Conservation (phyloP, 2,797 vertebrate genomes). For the Spinus olivaceus region DNA sequence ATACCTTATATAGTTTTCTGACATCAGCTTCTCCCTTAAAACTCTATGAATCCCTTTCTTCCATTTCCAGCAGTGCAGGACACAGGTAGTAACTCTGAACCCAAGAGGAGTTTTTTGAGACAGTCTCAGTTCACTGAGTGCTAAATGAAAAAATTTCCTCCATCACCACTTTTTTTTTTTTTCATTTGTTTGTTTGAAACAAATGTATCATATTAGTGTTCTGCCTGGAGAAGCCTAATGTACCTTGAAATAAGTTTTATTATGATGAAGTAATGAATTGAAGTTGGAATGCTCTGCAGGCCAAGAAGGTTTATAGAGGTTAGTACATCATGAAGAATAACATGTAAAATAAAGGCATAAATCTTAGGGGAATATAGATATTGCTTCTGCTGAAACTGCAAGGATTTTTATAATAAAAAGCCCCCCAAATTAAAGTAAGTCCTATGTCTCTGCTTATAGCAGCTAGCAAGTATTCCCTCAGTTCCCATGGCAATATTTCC, state of each 20-base stretch:
- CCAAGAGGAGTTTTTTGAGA: constrained; percentile 26
- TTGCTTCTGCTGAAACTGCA: constrained; percentile 5
- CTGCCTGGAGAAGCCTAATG: constrained; percentile 69
- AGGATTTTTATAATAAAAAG: constrained; percentile 60
- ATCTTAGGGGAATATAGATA: constrained; percentile 60
- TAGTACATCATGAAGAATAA: constrained; percentile 45
- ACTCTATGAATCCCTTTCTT: neutral
- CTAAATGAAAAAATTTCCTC: constrained; percentile 40
- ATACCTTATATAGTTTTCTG: neutral
- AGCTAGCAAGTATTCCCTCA: constrained; percentile 30
- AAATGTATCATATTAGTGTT: constrained; percentile 59
- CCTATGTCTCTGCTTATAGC: neutral
- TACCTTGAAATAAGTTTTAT: constrained; percentile 81
- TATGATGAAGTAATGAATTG: constrained; percentile 71
- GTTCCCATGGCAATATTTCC: constrained; percentile 64
- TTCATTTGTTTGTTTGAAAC: constrained; percentile 48
- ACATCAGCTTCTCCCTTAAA: neutral
- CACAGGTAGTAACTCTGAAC: constrained; percentile 8
- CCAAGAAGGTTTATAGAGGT: constrained; percentile 47
- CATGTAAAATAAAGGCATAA: constrained; percentile 65
- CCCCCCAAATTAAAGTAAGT: neutral
- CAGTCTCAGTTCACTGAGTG: constrained; percentile 34
- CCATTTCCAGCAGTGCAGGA: neutral
- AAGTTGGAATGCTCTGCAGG: constrained; percentile 42
- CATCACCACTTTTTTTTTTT: neutral